Evolutionary conservation across 2,797 vertebrate species (phyloP), one percentile per base, ranked within the genome.

Genomic region (Periophthalmus magnuspinnatus): DNA sequence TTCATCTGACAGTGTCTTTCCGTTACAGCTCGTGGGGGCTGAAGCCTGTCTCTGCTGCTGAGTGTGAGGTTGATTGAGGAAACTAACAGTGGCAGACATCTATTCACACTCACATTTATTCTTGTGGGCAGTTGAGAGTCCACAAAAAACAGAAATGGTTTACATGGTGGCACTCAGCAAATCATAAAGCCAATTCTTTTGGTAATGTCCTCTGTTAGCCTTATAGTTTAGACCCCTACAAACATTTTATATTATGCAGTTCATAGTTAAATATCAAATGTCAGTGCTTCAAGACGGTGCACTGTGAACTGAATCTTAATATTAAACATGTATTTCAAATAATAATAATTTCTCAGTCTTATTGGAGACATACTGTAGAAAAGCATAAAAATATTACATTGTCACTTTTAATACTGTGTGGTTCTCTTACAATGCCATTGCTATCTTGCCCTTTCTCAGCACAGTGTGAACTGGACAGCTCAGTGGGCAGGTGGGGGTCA

Each of bases 401-500:
- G 33, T 38, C 19, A 36, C 34, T 38, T 61, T 41, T 19, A 38
- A 14, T 22, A 21, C 33, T 36, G 34, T 22, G 21, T 11, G 52
- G 17, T 52, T 21, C 2, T 52, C 2, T 52, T 21, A n/a, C 19
- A 16, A 4, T 45, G 41, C 5, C 33, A n/a, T 36, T 47, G 5
- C 11, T 13, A 45, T 45, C 34, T 45, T 47, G 38, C 41, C 61
- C 61, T 48, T 64, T 64, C 13, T 47, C 61, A 47, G 61, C 61
- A 1, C 22, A 32, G 61, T 28, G 13, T 64, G 38, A 45, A 22
- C 2, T 41, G 38, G 11, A 54, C 41, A 50, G 32, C 45, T 67
- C 19, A 50, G 58, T 32, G 41, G 52, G 13, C 59, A 71, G 24
- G 50, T 78, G 55, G 36, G 5, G 52, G 36, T 65, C 24, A 36